Percentiles rank a stretch among this genome's conserved stretches.
Evolutionary conservation across 2,888 invertebrate genomes (phyloP).

Genomic region (Cynaeus angustus): DNA sequence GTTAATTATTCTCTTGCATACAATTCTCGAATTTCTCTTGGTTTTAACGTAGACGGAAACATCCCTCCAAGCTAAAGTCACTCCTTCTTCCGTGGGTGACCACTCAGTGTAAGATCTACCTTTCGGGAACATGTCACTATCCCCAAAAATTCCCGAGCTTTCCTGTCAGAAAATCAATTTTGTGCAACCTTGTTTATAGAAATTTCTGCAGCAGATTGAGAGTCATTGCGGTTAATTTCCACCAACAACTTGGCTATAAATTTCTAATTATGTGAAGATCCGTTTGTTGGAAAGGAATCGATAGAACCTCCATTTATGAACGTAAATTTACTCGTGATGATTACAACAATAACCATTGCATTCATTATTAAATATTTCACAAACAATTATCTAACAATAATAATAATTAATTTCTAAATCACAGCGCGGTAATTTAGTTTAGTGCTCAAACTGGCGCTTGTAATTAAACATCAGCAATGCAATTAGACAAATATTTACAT

Average conservation of each 20-base stretch:
- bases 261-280: background rate
- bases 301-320: slow-evolving; percentile 10
- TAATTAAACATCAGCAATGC: slow-evolving; percentile 34
- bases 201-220: no score
- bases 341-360: slow-evolving; percentile 30
- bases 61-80: slow-evolving; percentile 87
- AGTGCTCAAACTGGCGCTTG: slow-evolving; percentile 24
- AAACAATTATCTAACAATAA: slow-evolving; percentile 43
- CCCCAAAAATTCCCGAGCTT: slow-evolving; percentile 43
- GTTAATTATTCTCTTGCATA: slow-evolving; percentile 84
- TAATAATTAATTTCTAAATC: slow-evolving; percentile 37
- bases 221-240: no score
- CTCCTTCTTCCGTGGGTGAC: slow-evolving; percentile 77
- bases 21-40: slow-evolving; percentile 65
- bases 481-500: slow-evolving; percentile 42
- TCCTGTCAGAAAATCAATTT: no score
- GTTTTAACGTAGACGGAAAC: slow-evolving; percentile 80
- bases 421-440: slow-evolving; percentile 39
- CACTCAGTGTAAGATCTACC: slow-evolving; percentile 72
- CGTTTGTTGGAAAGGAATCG: slow-evolving; percentile 1
- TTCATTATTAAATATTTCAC: slow-evolving; percentile 38
- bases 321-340: slow-evolving; percentile 23
- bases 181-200: no score
- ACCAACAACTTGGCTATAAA: no score
- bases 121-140: slow-evolving; percentile 24